A percentile compares a stretch with the other conserved stretches of the same genome.
Evolutionary conservation across 2,888 invertebrate species (phyloP).

Genomic region (Diadegma fenestrale): DNA sequence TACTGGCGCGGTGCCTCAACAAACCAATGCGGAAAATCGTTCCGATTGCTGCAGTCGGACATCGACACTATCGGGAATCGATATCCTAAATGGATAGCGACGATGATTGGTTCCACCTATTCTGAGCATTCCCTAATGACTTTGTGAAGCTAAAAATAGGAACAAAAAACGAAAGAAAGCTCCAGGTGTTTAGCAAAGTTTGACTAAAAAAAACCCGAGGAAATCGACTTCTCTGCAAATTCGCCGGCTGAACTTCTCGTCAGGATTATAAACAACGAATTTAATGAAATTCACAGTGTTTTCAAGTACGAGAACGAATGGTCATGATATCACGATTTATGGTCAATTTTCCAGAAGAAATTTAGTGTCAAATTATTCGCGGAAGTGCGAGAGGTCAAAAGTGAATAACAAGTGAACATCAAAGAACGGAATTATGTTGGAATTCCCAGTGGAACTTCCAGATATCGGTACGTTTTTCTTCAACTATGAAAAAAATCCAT

Average conservation of each 20-base stretch:
- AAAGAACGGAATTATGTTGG: constrained; percentile 73
- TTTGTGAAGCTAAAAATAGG: constrained; percentile 1
- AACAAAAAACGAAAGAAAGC: neutral
- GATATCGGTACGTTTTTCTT: constrained; percentile 75
- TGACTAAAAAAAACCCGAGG: neutral
- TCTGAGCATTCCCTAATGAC: neutral
- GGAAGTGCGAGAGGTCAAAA: neutral
- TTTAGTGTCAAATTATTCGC: neutral
- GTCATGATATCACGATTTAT: neutral
- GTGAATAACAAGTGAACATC: constrained; percentile 12
- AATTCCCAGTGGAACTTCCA: constrained; percentile 75
- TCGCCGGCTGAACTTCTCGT: neutral
- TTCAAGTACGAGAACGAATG: neutral
- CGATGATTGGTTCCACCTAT: constrained; percentile 27
- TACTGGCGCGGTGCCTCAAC: constrained; percentile 36
- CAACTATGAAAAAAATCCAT: neutral
- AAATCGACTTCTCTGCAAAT: constrained; percentile 4
- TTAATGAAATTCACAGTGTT: neutral
- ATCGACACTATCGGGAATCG: constrained; percentile 28
- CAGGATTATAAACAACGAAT: neutral
- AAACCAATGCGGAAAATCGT: constrained; percentile 41
- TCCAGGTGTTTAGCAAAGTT: neutral
- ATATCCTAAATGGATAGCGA: constrained; percentile 21
- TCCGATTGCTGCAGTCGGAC: constrained; percentile 40
- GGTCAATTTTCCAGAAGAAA: constrained; percentile 2